Evolutionary conservation across 2,797 vertebrate genomes (phyloP), one percentile per base, ranked within the genome.

Genomic region (Pseudochirops cupreus): DNA sequence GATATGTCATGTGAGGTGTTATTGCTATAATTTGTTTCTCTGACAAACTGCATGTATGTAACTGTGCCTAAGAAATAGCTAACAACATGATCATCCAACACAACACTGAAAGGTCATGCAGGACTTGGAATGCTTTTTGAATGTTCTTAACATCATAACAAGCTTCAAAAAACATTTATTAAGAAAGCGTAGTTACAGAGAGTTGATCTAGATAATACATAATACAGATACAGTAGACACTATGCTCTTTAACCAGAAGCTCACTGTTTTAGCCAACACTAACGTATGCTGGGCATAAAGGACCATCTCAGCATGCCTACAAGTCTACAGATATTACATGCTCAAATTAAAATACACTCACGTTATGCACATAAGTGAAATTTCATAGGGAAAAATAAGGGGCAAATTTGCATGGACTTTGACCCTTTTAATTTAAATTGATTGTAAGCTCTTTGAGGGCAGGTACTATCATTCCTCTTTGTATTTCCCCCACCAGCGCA

Each of bases 41-140:
- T 26, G 58, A 92, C 54, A 82, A 59, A 95, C 67, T 92, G 0
- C 39, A 95, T 93, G 90, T 93, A 91, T 58, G 21, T 91, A 93
- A 74, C 91, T n/a, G 92, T 50, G 7, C 87, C 46, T 52, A 90
- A 90, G 82, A 52, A 90, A 26, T 52, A 52, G 46, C 21, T 12
- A 90, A 50, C 24, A 50, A 46, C 3, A 28, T 46, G 13, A 46
- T 52, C 24, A 52, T 46, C 29, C 46, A 24, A 90, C 39, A 90
- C 24, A 26, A 90, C 46, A 90, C 87, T 90, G 21, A 52, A 52
- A 90, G 46, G 39, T 90, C 87, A 90, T 31, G 39, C 56, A 59
- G 89, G 95, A 54, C 50, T 95, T 90, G 53, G 46, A 96, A 94
- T 31, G 56, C 9, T 54, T 39, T 33, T 33, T 55, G 92, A 0